A percentile compares a stretch with the other conserved stretches of the same genome.
phyloP scores from a whole-genome alignment of 2,113 vertebrate species.

The Lophius piscatorius region DNA sequence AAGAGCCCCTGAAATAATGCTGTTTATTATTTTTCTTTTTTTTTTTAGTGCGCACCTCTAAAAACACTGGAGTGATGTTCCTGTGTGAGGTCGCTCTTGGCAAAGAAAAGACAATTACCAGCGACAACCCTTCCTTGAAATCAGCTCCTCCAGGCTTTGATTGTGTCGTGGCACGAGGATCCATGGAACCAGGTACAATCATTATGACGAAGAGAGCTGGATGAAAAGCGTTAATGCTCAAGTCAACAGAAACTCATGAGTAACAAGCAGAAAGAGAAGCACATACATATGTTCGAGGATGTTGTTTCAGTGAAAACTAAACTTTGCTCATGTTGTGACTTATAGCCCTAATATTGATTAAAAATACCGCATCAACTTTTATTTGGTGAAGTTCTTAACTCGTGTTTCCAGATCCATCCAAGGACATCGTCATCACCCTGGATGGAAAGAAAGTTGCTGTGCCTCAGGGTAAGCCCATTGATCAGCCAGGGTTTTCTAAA shows the following conservation, averaged over 20 bases:
- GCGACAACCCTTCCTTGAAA: conserved; percentile 64
- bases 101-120: conserved; percentile 80
- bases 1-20: no score
- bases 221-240: no score
- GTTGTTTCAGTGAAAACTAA: background rate
- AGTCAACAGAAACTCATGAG: background rate
- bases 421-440: conserved; percentile 80
- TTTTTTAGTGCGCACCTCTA: conserved; percentile 74
- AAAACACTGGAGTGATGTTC: conserved; percentile 89
- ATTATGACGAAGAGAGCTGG: no score
- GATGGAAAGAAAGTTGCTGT: conserved; percentile 85
- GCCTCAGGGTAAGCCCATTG: conserved; percentile 83
- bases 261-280: background rate
- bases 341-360: background rate
- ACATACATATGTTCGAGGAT: background rate
- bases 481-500: conserved; percentile 67
- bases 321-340: background rate
- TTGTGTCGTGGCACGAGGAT: conserved; percentile 87
- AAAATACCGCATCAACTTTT: no score
- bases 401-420: conserved; percentile 80
- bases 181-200: conserved; percentile 84
- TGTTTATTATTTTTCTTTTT: no score
- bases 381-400: no score
- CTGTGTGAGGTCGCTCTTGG: conserved; percentile 90
- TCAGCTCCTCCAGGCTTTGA: conserved; percentile 80